phyloP scores from a whole-genome alignment of 1,140 invertebrate genomes.

The Lasioglossum baleicum region DNA sequence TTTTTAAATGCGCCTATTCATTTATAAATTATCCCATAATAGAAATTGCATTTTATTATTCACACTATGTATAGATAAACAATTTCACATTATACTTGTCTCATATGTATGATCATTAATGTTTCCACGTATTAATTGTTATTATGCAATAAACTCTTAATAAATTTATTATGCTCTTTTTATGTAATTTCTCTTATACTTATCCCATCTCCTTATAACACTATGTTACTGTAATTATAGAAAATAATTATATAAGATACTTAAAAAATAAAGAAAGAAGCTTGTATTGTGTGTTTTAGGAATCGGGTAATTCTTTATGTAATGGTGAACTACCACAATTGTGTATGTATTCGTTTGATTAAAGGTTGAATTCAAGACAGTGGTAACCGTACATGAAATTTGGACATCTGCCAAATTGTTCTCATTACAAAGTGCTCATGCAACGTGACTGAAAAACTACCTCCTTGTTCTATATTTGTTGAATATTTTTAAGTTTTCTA shows the following conservation, averaged over 20 bases:
- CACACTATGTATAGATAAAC: slow-evolving; percentile 1
- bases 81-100: neutral
- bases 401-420: slow-evolving; percentile 58
- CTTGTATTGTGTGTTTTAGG: neutral
- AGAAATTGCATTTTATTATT: neutral
- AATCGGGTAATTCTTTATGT: neutral
- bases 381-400: slow-evolving; percentile 30
- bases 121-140: slow-evolving; percentile 24
- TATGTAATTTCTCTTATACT: slow-evolving; percentile 9
- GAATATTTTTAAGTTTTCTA: neutral
- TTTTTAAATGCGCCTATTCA: neutral
- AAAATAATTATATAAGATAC: neutral
- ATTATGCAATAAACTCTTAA: slow-evolving; percentile 5
- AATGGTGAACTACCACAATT: neutral
- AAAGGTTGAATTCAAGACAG: slow-evolving; percentile 19
- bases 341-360: slow-evolving; percentile 11
- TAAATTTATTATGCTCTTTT: slow-evolving; percentile 28
- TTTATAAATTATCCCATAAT: neutral
- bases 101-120: slow-evolving; percentile 1
- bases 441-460: slow-evolving; percentile 10
- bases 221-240: slow-evolving; percentile 1
- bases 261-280: neutral
- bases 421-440: slow-evolving; percentile 44
- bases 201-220: slow-evolving; percentile 15
- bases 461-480: neutral